Base-by-base conservation (phyloP, 2,113 vertebrate species). In the Labeo rohita region DNA sequence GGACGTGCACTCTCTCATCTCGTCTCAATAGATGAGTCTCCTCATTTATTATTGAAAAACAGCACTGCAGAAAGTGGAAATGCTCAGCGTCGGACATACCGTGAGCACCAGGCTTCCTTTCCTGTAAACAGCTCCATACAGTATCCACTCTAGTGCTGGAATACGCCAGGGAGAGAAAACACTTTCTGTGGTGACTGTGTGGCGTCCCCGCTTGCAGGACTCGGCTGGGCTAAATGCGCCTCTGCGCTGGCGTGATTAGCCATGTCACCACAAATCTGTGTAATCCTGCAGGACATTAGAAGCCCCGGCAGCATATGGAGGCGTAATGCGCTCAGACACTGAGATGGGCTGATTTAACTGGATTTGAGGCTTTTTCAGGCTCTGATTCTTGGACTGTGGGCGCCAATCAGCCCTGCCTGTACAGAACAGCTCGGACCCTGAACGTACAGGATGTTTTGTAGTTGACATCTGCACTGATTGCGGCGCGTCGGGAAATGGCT, bases 31-130 rank as follows among this genome's bases (percentile, higher is more conserved):
- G 79, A 52, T 52, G 47, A 61, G 78, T 39, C 61, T 82, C 39
- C 73, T 85, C 73, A 74, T 89, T 66, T 66, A 85, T 89, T 83
- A 89, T 87, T 85, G 23, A 89, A 18, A 52, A 47, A 23, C 8
- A 18, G 59, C 12, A n/a, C 43, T 43, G 78, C 50, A 73, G 39
- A 77, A 49, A 81, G 77, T 61, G 56, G 77, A 79, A 74, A 34
- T 59, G 73, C 88, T 36, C 43, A 39, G 18, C n/a, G 7, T 47
- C 47, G 9, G 11, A 59, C 63, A 80, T 68, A 54, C 59, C 59
- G 11, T 4, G 28, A 86, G 28, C 45, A 4, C 39, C 34, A 9
- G 8, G 70, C 47, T 56, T 54, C 13, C 70, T 81, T 85, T 87
- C 84, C 77, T 8, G 23, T 50, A 65, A 83, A 59, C 36, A 47